A percentile compares a stretch with the other conserved stretches of the same genome.
Conservation (phyloP, 2,888 invertebrate species). For the Trachelus stipa region DNA sequence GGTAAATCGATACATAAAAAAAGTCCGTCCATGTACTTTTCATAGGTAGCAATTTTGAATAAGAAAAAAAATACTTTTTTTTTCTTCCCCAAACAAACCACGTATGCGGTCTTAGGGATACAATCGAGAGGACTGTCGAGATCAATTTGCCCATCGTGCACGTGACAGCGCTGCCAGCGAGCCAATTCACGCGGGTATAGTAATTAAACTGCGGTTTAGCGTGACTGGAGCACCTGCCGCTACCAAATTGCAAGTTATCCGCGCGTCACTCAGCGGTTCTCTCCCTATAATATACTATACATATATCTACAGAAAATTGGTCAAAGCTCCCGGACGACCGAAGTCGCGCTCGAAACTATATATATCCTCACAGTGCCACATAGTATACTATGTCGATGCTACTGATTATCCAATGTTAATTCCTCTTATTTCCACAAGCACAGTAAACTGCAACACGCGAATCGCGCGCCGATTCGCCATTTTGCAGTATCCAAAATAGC, state of each 20-base stretch:
- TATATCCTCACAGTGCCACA: neutral
- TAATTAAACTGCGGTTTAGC: constrained; percentile 63
- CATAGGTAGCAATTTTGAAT: no score
- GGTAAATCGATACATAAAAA: no score
- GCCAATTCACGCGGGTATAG: constrained; percentile 59
- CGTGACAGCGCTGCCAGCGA: constrained; percentile 58
- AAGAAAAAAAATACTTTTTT: no score
- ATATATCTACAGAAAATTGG: constrained; percentile 14
- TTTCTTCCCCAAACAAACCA: no score
- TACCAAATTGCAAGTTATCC: constrained; percentile 61
- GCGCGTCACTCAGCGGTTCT: constrained; percentile 52
- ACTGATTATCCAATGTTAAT: no score
- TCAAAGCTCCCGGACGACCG: constrained; percentile 7
- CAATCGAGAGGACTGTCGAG: constrained; percentile 33
- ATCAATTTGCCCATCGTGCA: constrained; percentile 60
- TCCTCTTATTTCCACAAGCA: no score
- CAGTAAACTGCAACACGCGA: no score
- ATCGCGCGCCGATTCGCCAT: no score
- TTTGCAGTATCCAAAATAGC: no score
- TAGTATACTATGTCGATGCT: no score
- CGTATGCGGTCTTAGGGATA: constrained; percentile 10
- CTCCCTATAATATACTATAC: constrained; percentile 19
- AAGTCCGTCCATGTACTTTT: no score
- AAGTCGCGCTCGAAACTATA: constrained; percentile 28
- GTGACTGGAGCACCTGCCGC: constrained; percentile 60